phyloP scores from a whole-genome alignment of 2,797 vertebrate genomes.

The Mico argentatus region DNA sequence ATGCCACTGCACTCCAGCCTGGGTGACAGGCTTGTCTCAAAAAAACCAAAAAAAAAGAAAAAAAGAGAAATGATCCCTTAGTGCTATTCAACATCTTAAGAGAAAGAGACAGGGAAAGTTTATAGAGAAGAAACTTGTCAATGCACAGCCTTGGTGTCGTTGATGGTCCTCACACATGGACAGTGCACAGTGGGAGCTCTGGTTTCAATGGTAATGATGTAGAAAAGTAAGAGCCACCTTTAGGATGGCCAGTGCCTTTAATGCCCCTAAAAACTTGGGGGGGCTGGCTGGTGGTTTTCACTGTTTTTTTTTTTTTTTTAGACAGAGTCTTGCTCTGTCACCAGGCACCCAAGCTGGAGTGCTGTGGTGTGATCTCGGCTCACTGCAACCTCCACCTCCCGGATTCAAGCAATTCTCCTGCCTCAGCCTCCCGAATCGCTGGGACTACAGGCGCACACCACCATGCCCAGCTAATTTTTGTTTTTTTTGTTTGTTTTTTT shows the following conservation, averaged over 20 bases:
- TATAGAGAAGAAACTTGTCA: neutral
- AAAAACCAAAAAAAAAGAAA: fast-evolving
- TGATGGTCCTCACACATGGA: neutral
- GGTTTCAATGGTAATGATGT: neutral
- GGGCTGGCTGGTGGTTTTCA: neutral
- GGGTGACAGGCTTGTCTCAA: neutral
- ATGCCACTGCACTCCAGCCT: neutral
- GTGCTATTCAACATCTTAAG: neutral
- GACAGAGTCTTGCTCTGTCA: too few relatives aligned
- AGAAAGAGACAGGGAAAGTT: neutral
- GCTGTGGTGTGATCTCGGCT: too few relatives aligned
- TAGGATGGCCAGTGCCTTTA: neutral
- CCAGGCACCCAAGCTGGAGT: too few relatives aligned
- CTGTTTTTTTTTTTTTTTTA: neutral
- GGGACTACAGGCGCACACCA: too few relatives aligned
- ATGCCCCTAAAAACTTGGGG: neutral
- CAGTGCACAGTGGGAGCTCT: neutral
- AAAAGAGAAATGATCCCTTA: neutral
- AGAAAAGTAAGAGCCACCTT: fast-evolving
- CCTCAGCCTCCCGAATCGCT: too few relatives aligned
- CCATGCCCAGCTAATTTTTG: too few relatives aligned
- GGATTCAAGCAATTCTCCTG: too few relatives aligned
- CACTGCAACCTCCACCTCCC: too few relatives aligned
- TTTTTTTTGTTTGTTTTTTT: too few relatives aligned
- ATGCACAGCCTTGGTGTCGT: neutral